phyloP scores from a whole-genome alignment of 2,888 invertebrate species.

The Bombylius major region DNA sequence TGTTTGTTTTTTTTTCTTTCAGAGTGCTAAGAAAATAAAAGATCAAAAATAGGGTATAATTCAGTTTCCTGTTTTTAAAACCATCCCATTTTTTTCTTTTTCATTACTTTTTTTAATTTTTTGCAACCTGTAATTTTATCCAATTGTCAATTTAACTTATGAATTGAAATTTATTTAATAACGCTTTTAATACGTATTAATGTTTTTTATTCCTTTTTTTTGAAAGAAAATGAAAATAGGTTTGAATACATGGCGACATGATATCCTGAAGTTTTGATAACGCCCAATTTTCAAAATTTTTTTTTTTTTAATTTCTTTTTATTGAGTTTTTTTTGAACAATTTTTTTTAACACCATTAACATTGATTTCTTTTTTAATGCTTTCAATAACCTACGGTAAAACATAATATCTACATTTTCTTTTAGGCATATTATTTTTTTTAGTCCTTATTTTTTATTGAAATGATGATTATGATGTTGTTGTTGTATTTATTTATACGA shows the following conservation, averaged over 20 bases:
- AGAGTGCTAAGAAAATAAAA: too few relatives aligned
- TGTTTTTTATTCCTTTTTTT: too few relatives aligned
- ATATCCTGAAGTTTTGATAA: conserved; percentile 12
- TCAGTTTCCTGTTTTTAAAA: conserved; percentile 4
- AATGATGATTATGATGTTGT: too few relatives aligned
- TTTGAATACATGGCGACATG: conserved; percentile 1
- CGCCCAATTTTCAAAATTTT: conserved; percentile 13
- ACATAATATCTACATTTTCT: background rate
- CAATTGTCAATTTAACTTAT: conserved; percentile 2
- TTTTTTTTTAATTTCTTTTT: background rate
- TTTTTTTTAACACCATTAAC: conserved; percentile 17
- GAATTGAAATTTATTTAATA: background rate
- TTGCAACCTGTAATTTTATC: conserved; percentile 7
- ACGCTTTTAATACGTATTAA: too few relatives aligned
- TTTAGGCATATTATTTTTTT: background rate
- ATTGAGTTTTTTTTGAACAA: background rate
- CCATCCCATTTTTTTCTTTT: conserved; percentile 4
- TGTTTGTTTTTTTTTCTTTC: too few relatives aligned
- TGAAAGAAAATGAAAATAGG: too few relatives aligned
- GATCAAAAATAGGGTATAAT: background rate
- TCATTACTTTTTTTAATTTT: background rate
- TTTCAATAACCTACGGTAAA: conserved; percentile 15
- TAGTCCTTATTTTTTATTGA: too few relatives aligned
- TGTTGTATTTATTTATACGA: background rate
- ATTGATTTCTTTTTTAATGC: conserved; percentile 21